Evolutionary conservation across 2,888 invertebrate genomes (phyloP).

Genomic region (Artemia sp.): DNA sequence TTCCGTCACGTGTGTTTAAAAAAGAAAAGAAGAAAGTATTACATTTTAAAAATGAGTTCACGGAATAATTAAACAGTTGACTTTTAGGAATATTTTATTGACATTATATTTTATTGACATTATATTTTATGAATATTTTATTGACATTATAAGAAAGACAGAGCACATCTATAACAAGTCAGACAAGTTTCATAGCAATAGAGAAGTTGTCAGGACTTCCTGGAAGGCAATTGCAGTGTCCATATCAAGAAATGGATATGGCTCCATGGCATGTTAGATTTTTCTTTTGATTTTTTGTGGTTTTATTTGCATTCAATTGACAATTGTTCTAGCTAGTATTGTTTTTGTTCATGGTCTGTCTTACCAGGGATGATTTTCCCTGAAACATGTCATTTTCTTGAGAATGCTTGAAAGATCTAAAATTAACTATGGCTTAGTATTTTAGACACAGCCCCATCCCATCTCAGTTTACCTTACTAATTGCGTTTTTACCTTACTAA

Average conservation of each 20-base stretch:
- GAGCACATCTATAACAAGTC: background rate
- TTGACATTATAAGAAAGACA: background rate
- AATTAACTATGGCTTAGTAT: no score
- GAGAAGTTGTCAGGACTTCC: constrained; percentile 2
- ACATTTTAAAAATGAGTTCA: background rate
- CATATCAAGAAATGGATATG: background rate
- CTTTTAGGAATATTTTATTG: background rate
- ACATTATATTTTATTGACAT: no score
- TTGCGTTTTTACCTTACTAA: no score
- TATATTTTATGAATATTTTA: background rate
- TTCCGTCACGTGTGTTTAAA: background rate
- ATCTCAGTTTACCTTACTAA: no score
- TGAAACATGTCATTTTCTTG: no score
- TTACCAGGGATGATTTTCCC: no score
- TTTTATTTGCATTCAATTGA: no score
- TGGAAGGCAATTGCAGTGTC: background rate
- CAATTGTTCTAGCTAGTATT: no score
- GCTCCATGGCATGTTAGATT: background rate
- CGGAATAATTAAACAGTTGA: background rate
- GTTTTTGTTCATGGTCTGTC: no score
- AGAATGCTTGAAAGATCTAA: no score
- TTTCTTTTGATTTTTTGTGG: background rate
- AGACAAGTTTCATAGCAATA: background rate
- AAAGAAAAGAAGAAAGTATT: background rate
- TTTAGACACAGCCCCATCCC: no score